Evolutionary conservation across 2,113 vertebrate genomes (phyloP).

Genomic region (Elephantulus edwardii): DNA sequence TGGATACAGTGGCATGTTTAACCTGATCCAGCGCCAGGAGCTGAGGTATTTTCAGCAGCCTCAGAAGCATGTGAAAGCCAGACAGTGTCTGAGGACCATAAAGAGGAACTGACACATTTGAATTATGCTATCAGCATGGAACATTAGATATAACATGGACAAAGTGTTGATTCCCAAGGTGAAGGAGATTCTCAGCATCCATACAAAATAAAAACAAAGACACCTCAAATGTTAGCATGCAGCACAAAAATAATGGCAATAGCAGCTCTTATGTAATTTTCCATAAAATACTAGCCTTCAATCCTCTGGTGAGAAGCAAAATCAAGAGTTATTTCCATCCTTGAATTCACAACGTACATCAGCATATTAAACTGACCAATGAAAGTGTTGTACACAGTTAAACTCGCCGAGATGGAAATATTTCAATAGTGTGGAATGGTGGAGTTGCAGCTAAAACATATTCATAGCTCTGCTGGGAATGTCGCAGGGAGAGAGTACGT

Average conservation of each 20-base stretch:
- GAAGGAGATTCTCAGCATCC: neutral
- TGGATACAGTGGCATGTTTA: too few species aligned
- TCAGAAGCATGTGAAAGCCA: too few species aligned
- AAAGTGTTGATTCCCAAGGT: neutral
- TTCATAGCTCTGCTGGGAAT: conserved; percentile 58
- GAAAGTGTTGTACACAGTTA: conserved; percentile 26
- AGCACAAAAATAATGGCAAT: neutral
- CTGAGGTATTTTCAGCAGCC: too few species aligned
- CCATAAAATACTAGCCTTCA: neutral
- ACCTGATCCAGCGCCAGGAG: too few species aligned
- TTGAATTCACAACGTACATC: neutral
- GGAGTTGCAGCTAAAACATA: neutral
- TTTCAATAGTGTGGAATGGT: neutral
- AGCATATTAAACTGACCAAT: conserved; percentile 7
- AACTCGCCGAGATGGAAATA: conserved; percentile 48
- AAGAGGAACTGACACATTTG: too few species aligned
- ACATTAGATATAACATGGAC: too few species aligned
- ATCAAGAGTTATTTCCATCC: neutral
- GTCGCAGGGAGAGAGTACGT: conserved; percentile 16
- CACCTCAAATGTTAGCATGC: neutral
- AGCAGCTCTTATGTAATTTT: neutral
- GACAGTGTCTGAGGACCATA: too few species aligned
- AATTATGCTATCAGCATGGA: too few species aligned
- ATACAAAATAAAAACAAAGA: neutral
- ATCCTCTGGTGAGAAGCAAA: neutral